Evolutionary conservation across 2,113 vertebrate species (phyloP), one percentile per base, ranked within the genome.

Genomic region (Heterocephalus glaber): DNA sequence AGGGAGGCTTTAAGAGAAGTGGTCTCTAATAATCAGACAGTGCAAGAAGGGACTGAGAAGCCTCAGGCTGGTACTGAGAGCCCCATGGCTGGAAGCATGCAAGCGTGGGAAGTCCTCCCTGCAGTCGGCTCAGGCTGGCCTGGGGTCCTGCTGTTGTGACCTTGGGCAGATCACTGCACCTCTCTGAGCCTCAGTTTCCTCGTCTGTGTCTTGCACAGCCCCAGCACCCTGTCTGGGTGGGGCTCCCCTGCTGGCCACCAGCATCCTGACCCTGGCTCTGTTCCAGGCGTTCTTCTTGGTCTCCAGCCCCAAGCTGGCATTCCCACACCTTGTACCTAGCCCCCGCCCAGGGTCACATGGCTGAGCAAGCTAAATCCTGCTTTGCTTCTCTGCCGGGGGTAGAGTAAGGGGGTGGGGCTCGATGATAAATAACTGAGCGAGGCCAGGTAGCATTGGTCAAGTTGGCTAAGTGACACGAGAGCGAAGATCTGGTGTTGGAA

Each of bases 181-280:
- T 97, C 68, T 70, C 92, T 68, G 58, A 93, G 61, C 44, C 60
- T n/a, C 56, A 16, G 41, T 61, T 92, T 87, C 35, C 47, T 89
- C 20, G 2, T 65, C 86, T 92, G 2, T 13, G 49, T 72, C 68
- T 0, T 70, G 81, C 33, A 49, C 49, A 44, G 28, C 0, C 0
- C 3, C 26, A 68, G 41, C 47, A 60, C 54, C 54, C 41, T 28
- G 0, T 16, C n/a, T 20, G 11, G 44, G 19, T 22, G 66, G 61
- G 74, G 35, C 7, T 35, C 44, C 35, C 70, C 38, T 22, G 38
- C 38, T 41, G 38, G 41, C 26, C 2, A 2, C 44, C 28, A 14
- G 38, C 38, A 28, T 74, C 70, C 41, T 28, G 70, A 74, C 24
- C 44, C 44, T 49, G 72, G 44, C 3, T 49, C 44, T 49, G 44